phyloP scores from a whole-genome alignment of 2,113 vertebrate genomes.

The Cheirogaleus medius region DNA sequence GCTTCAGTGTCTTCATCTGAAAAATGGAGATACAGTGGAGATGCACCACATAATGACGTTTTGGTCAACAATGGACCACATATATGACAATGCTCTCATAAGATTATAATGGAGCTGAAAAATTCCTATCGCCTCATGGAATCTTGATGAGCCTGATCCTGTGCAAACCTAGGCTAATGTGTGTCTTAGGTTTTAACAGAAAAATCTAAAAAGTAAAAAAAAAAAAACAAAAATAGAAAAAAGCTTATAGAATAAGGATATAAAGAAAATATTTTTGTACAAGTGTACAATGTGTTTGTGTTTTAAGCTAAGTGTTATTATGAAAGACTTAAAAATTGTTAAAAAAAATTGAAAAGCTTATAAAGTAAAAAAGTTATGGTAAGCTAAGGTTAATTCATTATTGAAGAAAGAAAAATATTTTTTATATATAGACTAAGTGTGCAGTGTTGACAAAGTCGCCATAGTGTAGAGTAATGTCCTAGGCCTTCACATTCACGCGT shows the following conservation, averaged over 20 bases:
- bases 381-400: not conserved
- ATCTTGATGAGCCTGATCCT: not conserved
- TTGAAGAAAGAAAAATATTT: not conserved
- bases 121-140: not conserved
- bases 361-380: not conserved
- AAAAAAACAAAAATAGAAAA: not conserved
- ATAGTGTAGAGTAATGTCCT: not conserved
- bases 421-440: not conserved
- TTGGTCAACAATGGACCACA: not conserved
- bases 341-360: not conserved
- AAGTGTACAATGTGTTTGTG: not conserved
- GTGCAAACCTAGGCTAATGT: not conserved
- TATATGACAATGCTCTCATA: not conserved
- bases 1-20: not conserved
- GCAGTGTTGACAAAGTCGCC: not conserved
- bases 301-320: not conserved
- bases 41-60: not conserved
- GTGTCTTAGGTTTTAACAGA: not conserved
- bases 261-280: not conserved
- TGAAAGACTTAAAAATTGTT: not conserved
- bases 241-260: not conserved
- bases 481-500: not conserved
- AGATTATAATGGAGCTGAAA: not conserved
- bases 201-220: not conserved
- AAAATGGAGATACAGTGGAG: not conserved